phyloP scores from a whole-genome alignment of 2,888 invertebrate species.

The Carterocephalus palaemon region DNA sequence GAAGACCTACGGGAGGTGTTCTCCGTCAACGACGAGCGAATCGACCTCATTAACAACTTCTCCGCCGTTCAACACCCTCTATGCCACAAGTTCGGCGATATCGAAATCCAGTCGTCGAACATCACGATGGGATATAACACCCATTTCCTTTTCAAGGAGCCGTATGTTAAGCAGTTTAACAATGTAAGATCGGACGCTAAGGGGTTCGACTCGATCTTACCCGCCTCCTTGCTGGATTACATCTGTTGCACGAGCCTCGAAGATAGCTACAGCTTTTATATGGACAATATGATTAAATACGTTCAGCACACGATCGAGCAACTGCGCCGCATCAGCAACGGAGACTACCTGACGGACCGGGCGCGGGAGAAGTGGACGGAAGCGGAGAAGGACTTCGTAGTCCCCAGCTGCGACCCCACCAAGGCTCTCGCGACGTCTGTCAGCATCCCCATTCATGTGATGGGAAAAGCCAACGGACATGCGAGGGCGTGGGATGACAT shows the following conservation, averaged over 20 bases:
- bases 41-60: conserved; percentile 50
- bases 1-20: conserved; percentile 53
- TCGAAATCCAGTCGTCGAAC: conserved; percentile 47
- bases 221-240: conserved; percentile 60
- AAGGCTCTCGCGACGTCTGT: conserved; percentile 49
- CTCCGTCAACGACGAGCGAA: conserved; percentile 53
- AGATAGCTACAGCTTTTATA: conserved; percentile 64
- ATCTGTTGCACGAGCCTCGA: conserved; percentile 62
- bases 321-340: conserved; percentile 69
- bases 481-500: conserved; percentile 55
- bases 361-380: conserved; percentile 68
- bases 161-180: conserved; percentile 50
- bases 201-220: conserved; percentile 43
- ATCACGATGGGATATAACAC: conserved; percentile 43
- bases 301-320: conserved; percentile 67
- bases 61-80: conserved; percentile 50
- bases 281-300: conserved; percentile 66
- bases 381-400: conserved; percentile 29
- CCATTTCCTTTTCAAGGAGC: conserved; percentile 50
- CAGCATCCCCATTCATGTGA: conserved; percentile 55
- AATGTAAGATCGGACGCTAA: conserved; percentile 40
- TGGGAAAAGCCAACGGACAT: conserved; percentile 41
- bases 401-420: conserved; percentile 12
- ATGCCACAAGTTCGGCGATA: conserved; percentile 56
- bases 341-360: conserved; percentile 65